These are phyloP conservation scores for Coelogynopora nodosa DNA, from an alignment of 2,888 invertebrate species.

Conservation along the genomic window DNA sequence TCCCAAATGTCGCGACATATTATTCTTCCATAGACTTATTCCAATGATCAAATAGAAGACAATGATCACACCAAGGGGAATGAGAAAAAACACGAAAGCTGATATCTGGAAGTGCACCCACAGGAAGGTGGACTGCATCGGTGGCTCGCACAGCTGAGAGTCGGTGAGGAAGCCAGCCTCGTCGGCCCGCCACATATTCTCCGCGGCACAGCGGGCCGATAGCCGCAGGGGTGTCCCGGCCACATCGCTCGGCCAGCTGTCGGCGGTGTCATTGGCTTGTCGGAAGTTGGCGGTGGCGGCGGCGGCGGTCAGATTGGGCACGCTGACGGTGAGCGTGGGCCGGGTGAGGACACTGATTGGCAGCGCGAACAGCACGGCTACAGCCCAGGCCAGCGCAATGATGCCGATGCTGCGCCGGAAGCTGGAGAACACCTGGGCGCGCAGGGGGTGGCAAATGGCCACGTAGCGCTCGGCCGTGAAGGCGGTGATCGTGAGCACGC, in stretches of 20 bases:
- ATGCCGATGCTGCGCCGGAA: neutral
- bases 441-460: slow-evolving; percentile 80
- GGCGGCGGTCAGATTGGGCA: slow-evolving; percentile 25
- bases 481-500: slow-evolving; percentile 71
- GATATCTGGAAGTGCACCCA: slow-evolving; percentile 71
- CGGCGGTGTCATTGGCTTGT: neutral
- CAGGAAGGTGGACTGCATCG: neutral
- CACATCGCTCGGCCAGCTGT: neutral
- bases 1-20: slow-evolving; percentile 7
- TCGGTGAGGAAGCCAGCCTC: slow-evolving; percentile 26
- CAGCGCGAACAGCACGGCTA: slow-evolving; percentile 17
- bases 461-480: slow-evolving; percentile 82
- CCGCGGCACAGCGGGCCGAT: neutral
- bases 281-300: neutral
- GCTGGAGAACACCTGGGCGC: slow-evolving; percentile 65
- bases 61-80: slow-evolving; percentile 79
- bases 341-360: slow-evolving; percentile 14
- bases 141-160: slow-evolving; percentile 35
- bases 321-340: neutral
- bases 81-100: slow-evolving; percentile 74
- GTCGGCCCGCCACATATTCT: neutral
- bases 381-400: neutral
- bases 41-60: slow-evolving; percentile 69
- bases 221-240: neutral
- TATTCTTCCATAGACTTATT: slow-evolving; percentile 53